Percentiles rank a stretch among this genome's conserved stretches.
Evolutionary conservation across 2,888 invertebrate species (phyloP).

Genomic region (Ennomos quercinarius): DNA sequence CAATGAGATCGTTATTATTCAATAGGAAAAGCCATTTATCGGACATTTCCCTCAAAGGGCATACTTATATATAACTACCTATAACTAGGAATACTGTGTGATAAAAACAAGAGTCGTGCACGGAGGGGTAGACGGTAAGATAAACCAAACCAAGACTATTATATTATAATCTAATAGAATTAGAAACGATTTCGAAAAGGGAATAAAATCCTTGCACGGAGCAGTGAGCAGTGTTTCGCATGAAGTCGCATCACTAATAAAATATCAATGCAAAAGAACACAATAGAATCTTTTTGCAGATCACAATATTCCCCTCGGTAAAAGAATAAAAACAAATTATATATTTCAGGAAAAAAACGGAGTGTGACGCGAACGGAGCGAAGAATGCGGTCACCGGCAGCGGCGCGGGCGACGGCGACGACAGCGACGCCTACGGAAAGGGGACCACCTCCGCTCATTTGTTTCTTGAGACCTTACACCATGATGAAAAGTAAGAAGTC

Average conservation of each 20-base stretch:
- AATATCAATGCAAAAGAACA: too few species aligned
- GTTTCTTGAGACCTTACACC: slow-evolving; percentile 45
- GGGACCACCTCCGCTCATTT: slow-evolving; percentile 42
- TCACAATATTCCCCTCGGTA: too few species aligned
- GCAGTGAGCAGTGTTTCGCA: too few species aligned
- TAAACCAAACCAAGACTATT: too few species aligned
- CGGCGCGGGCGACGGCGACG: too few species aligned
- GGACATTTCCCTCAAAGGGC: slow-evolving; percentile 21
- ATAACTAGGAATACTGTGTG: background rate
- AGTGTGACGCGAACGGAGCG: slow-evolving; percentile 49
- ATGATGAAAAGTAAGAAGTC: slow-evolving; percentile 1
- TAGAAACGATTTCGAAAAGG: too few species aligned
- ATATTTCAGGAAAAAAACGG: slow-evolving; percentile 35
- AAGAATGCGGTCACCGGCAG: slow-evolving; percentile 77
- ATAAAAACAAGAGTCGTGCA: too few species aligned
- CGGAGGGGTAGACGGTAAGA: too few species aligned
- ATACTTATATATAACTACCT: background rate
- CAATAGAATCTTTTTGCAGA: too few species aligned
- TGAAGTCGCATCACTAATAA: too few species aligned
- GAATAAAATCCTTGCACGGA: too few species aligned
- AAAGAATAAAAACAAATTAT: background rate
- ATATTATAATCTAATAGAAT: too few species aligned
- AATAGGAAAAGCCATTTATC: slow-evolving; percentile 9
- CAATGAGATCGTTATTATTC: slow-evolving; percentile 26
- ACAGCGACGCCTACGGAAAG: slow-evolving; percentile 49